Evolutionary conservation across 2,797 vertebrate genomes (phyloP), one percentile per base, ranked within the genome.

Genomic region (Thunnus albacares): DNA sequence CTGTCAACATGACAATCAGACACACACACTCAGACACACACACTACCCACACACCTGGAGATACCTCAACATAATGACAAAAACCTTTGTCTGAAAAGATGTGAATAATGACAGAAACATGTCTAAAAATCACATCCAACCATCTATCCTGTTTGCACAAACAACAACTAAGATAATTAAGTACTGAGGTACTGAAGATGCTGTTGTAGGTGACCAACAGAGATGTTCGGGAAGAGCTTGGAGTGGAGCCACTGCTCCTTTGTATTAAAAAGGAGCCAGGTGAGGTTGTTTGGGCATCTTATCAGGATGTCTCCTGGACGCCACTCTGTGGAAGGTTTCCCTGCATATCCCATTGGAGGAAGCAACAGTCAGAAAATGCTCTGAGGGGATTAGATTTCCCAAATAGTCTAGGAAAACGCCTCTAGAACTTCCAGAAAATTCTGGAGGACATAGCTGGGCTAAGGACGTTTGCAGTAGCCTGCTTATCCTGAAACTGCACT

Each of bases 161-260:
- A 38, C 33, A 35, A 83, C 53, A 43, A 52, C 35, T 62, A 71
- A 22, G 41, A 77, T 5, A 17, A 76, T 59, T 14, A 66, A 38
- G 18, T 43, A 66, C 43, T 79, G 84, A 88, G 61, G 84, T 84
- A 71, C 74, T 78, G 64, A 66, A 20, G 63, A 77, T 43, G 60
- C 26, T 63, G 22, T 6, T 61, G 57, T 53, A 60, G 41, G 52
- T 17, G 58, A 71, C 58, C 22, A 22, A 51, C 53, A 2, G 73
- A 62, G 28, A 55, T 51, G 59, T 68, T 38, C 30, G 6, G 55
- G 77, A 88, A 82, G 73, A 89, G 59, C 73, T 71, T 70, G 53
- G 65, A 73, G 71, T 43, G 67, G 57, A 83, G 66, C 51, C 26
- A 6, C 59, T 52, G 47, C 60, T 78, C 57, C 35, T 64, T 57